These are phyloP conservation scores for Dromaius novaehollandiae DNA, from an alignment of 2,113 vertebrate species.

Conservation along the genomic window DNA sequence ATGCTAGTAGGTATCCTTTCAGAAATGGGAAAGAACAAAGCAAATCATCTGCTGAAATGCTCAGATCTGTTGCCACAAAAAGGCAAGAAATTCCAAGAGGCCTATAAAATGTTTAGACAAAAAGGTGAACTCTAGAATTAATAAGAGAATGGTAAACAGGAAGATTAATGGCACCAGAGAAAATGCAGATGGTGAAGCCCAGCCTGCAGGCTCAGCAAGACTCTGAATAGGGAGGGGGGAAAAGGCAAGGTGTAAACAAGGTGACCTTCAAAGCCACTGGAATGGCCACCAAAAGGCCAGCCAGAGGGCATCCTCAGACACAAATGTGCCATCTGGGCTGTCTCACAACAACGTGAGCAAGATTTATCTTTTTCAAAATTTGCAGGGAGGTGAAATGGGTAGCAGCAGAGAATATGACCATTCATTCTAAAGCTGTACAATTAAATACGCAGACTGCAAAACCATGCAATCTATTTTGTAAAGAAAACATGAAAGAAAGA, in stretches of 20 bases:
- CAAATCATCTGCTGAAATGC: constrained; percentile 7
- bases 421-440: neutral
- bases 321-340: constrained; percentile 64
- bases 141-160: constrained; percentile 69
- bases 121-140: constrained; percentile 71
- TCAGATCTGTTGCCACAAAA: constrained; percentile 41
- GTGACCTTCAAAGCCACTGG: constrained; percentile 54
- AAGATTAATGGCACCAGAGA: constrained; percentile 64
- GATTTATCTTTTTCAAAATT: constrained; percentile 37
- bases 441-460: neutral
- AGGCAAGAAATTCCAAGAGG: constrained; percentile 55
- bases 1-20: constrained; percentile 28
- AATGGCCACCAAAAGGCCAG: constrained; percentile 51
- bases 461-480: neutral
- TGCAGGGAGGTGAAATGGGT: neutral
- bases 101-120: constrained; percentile 64
- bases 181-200: constrained; percentile 72
- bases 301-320: constrained; percentile 51
- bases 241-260: constrained; percentile 39
- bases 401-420: neutral
- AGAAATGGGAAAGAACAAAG: constrained; percentile 52
- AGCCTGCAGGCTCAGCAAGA: constrained; percentile 72
- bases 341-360: constrained; percentile 26
- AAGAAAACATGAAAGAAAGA: neutral
- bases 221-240: neutral